A percentile compares a stretch with the other conserved stretches of the same genome.
Evolutionary conservation across 2,797 vertebrate genomes (phyloP).

Genomic region (Tenualosa thibaudeaui): DNA sequence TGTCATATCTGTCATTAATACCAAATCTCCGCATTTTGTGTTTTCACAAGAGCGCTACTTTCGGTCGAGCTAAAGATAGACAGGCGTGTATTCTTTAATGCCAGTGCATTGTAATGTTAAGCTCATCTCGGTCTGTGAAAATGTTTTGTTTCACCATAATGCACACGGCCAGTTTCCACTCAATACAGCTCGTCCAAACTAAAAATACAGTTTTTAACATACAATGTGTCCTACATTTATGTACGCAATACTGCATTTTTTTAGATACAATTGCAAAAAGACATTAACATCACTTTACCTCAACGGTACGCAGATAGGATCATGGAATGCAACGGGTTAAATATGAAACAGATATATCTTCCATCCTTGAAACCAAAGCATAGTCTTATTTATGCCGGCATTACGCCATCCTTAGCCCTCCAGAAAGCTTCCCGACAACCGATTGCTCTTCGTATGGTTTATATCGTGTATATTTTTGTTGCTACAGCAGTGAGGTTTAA

Average conservation of each 20-base stretch:
- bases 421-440: conserved; percentile 2
- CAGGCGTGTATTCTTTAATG: background rate
- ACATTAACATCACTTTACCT: conserved; percentile 64
- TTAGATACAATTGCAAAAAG: conserved; percentile 2
- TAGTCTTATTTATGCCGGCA: conserved; percentile 52
- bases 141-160: conserved; percentile 20
- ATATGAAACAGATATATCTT: conserved; percentile 66
- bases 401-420: conserved; percentile 39
- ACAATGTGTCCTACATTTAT: background rate
- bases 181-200: background rate
- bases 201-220: background rate
- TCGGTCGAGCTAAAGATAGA: background rate
- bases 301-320: conserved; percentile 64
- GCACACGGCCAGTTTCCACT: background rate
- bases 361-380: conserved; percentile 63
- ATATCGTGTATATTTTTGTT: conserved; percentile 53
- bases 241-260: background rate
- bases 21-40: background rate
- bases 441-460: conserved; percentile 37
- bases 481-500: conserved; percentile 62
- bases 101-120: background rate
- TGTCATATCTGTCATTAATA: background rate
- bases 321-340: conserved; percentile 71
- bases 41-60: conserved; percentile 2
- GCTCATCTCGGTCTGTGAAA: background rate